Base-by-base conservation (phyloP, 1,140 invertebrate genomes). In the Drosophila willistoni region DNA sequence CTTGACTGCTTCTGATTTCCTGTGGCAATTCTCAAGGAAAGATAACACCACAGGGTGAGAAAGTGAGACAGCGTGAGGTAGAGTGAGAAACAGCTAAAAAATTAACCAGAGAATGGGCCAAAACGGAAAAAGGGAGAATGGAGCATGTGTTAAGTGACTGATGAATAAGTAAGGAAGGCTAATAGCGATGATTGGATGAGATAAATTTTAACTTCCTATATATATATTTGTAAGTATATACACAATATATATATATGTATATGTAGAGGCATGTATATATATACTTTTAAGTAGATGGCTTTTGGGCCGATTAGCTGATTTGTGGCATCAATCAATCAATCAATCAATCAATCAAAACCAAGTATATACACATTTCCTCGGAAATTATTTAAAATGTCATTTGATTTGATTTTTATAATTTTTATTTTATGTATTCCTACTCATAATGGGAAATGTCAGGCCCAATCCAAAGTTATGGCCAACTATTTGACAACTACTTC, bases 1-100 rank as follows among this genome's bases (percentile, higher is more conserved):
- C 73, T 70, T 71, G 70, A 77, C 79, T 68, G 77, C 79, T 68
- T 76, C 72, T 87, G 82, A 87, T 87, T 87, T 83, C 69, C 73
- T 86, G 79, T 69, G 83, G 79, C 79, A 80, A 62, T 70, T 77
- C 14, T 61, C 42, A 54, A 68, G 66, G 66, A 64, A 70, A 83
- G 84, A 87, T 87, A 87, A 83, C 77, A 71, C 68, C 83, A 74
- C 51, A 70, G 12, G 2, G 36, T 39, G 36, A 13, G 36, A 13
- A 12, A 3, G 12, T 13, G 36, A 13, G 36, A 64, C 29, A 29
- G 25, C 6, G 69, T 25, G 59, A 70, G 55, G 59, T 19, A 4
- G 17, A 7, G 9, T 0, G 9, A 33, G 17, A 7, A 19, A 14
- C 7, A 17, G 54, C 34, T 19, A 7, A 29, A 63, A 47, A 63